These are phyloP conservation scores for Pyrocephalus nanus DNA, from an alignment of 2,797 vertebrate genomes.

Conservation along the genomic window DNA sequence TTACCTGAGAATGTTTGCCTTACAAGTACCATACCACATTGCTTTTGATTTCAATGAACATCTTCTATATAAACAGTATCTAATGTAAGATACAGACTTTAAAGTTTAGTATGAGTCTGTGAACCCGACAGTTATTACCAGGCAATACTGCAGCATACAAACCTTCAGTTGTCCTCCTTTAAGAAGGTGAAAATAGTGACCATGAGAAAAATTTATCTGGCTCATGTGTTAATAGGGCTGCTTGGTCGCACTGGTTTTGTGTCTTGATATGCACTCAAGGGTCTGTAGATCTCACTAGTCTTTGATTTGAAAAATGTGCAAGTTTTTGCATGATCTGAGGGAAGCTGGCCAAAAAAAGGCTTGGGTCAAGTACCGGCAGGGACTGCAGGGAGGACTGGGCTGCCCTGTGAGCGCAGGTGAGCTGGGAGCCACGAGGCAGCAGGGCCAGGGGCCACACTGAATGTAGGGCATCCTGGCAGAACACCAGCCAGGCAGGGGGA, in stretches of 20 bases:
- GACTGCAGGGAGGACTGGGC: background rate
- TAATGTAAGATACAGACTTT: rapidly evolving
- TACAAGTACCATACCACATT: background rate
- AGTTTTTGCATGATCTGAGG: background rate
- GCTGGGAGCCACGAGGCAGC: rapidly evolving
- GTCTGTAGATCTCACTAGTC: background rate
- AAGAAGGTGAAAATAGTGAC: background rate
- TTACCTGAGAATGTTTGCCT: background rate
- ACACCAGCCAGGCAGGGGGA: background rate
- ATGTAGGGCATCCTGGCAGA: background rate
- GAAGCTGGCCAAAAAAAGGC: background rate
- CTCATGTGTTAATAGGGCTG: background rate
- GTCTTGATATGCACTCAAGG: background rate
- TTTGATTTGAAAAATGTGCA: background rate
- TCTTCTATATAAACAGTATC: background rate
- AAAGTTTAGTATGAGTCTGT: background rate
- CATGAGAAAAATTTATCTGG: background rate
- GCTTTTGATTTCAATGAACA: background rate
- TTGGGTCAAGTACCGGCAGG: background rate
- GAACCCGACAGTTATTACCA: background rate
- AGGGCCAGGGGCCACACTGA: background rate
- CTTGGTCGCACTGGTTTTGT: background rate
- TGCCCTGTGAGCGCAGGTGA: background rate
- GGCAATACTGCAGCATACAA: background rate
- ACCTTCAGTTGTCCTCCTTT: background rate